phyloP scores from a whole-genome alignment of 2,113 vertebrate species.

The Cranoglanis bouderius region DNA sequence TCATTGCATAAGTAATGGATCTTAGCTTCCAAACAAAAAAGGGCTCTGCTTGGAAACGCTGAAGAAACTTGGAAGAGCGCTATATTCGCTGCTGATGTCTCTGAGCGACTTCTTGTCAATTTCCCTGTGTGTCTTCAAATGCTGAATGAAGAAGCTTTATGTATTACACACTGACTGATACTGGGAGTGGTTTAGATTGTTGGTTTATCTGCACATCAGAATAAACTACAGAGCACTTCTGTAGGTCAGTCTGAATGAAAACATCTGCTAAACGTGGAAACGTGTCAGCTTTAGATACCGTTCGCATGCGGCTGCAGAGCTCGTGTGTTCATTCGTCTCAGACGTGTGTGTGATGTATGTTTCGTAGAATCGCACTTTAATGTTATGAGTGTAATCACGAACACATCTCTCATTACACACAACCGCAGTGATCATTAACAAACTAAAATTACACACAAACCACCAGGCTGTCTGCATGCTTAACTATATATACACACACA shows the following conservation, averaged over 20 bases:
- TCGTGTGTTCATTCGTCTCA: not conserved
- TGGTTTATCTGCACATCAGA: not conserved
- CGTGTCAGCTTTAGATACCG: not conserved
- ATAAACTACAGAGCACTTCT: not conserved
- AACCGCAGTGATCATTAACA: not conserved
- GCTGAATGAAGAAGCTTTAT: too few relatives aligned
- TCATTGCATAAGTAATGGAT: too few relatives aligned
- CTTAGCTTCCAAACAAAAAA: too few relatives aligned
- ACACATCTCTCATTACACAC: not conserved
- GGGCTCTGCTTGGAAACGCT: too few relatives aligned
- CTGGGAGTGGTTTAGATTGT: not conserved
- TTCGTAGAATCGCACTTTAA: not conserved
- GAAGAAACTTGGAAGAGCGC: too few relatives aligned
- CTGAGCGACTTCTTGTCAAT: too few relatives aligned
- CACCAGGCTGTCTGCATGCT: not conserved
- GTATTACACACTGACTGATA: not conserved
- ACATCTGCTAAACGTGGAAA: not conserved
- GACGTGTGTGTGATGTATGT: not conserved
- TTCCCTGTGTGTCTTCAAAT: too few relatives aligned
- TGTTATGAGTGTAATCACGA: not conserved
- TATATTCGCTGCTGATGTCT: too few relatives aligned
- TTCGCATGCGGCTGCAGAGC: not conserved
- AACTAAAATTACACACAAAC: slow-evolving; percentile 10
- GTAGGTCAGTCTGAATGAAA: too few relatives aligned
- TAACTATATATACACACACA: not conserved